These are phyloP conservation scores for Verasper variegatus DNA, from an alignment of 2,113 vertebrate species.

Conservation along the genomic window DNA sequence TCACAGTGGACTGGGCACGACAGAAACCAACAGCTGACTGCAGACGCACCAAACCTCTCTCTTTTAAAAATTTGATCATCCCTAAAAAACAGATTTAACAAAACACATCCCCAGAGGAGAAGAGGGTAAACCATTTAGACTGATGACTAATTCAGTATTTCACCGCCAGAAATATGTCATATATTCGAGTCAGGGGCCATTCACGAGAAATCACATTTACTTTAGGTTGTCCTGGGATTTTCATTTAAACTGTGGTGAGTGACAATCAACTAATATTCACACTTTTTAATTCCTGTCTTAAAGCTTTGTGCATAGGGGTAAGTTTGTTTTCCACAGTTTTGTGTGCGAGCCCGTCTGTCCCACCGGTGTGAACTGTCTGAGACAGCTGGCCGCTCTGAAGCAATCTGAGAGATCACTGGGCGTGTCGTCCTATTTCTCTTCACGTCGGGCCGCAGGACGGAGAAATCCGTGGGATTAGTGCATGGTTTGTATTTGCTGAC, in stretches of 20 bases:
- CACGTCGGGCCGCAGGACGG: constrained; percentile 55
- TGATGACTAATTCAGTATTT: not conserved
- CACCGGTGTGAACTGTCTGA: constrained; percentile 26
- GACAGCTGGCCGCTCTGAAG: constrained; percentile 59
- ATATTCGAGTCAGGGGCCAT: not conserved
- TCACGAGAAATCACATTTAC: not conserved
- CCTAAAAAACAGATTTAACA: not conserved
- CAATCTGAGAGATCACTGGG: constrained; percentile 60
- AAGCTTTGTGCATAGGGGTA: not conserved
- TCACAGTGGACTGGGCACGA: not conserved
- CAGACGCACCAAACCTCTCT: not conserved
- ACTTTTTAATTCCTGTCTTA: not conserved
- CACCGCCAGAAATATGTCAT: not conserved
- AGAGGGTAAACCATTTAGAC: not conserved
- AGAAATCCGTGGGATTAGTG: constrained; percentile 64
- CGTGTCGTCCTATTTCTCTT: constrained; percentile 55
- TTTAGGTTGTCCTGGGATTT: not conserved
- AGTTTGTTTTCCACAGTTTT: constrained; percentile 5
- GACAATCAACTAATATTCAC: not conserved
- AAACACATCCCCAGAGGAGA: not conserved
- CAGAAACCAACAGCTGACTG: too few species aligned
- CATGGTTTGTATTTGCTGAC: constrained; percentile 53
- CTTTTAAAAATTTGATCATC: not conserved
- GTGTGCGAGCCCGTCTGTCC: constrained; percentile 6
- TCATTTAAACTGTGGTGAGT: not conserved